Evolutionary conservation across 2,797 vertebrate species (phyloP), one percentile per base, ranked within the genome.

Genomic region (Psittacula echo): DNA sequence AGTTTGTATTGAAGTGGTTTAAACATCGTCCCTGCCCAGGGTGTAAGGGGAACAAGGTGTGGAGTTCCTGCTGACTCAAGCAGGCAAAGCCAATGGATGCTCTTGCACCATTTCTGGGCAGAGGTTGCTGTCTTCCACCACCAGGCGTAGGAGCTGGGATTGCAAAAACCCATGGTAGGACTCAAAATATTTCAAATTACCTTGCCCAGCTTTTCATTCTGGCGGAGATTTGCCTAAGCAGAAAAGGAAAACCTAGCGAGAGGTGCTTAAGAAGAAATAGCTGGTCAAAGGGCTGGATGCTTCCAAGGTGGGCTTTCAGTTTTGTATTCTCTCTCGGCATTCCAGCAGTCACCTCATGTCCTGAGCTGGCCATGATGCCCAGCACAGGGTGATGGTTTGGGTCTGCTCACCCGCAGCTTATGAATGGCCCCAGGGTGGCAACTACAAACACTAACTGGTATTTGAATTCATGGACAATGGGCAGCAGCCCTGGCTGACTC

Each of bases 21-120:
- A 9, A 83, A 44, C 16, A 7, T 53, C 5, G 0, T 1, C 26
- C 7, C n/a, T 47, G 2, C 17, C 8, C 0, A 0, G 13, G 30
- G 5, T 5, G 20, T 15, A 10, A 24, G n/a, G 48, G 54, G n/a
- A 64, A 27, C 0, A 3, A 58, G 5, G 17, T 18, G 19, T 7
- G 21, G 39, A 23, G 32, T 1, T 58, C 18, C 50, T 24, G 12
- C 21, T 62, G 15, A 14, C 26, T 48, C 64, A 67, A 1, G 10
- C 13, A 5, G 72, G 22, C 24, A 37, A 50, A 88, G 26, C 24
- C 47, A 41, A 5, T 2, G 18, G 16, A 19, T 2, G 1, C 48
- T 82, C 74, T 65, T 39, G 20, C 42, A n/a, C 48, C 22, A 16
- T 32, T 74, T 73, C 68, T 44, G 29, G 47, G n/a, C 22, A 75